These are phyloP conservation scores for Drosophila grimshawi DNA, from an alignment of 1,140 invertebrate genomes.

Conservation along the genomic window DNA sequence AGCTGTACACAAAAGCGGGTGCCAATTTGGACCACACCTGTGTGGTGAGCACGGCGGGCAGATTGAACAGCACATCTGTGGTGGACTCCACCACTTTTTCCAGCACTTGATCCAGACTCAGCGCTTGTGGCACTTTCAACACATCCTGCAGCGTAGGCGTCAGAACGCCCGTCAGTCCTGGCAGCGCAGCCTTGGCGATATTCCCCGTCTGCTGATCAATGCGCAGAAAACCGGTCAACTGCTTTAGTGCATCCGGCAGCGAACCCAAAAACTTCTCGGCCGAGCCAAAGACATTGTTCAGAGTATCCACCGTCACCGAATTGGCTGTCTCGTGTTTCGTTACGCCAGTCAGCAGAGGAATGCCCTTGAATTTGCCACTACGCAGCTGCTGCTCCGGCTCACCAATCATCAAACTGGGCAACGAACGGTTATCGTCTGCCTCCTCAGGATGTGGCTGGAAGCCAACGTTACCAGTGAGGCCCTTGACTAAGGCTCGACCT, in stretches of 20 bases:
- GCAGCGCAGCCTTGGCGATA: constrained; percentile 71
- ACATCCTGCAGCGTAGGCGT: constrained; percentile 74
- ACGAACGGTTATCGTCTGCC: constrained; percentile 86
- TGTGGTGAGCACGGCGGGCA: constrained; percentile 89
- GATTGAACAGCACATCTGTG: constrained; percentile 89
- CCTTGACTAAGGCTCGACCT: constrained; percentile 85
- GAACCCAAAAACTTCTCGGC: constrained; percentile 74
- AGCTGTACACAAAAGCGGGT: constrained; percentile 89
- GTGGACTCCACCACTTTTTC: constrained; percentile 85
- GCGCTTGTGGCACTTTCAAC: constrained; percentile 68
- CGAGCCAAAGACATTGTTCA: constrained; percentile 69
- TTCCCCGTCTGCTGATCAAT: constrained; percentile 74
- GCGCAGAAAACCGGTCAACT: constrained; percentile 62
- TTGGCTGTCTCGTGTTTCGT: constrained; percentile 89
- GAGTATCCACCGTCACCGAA: constrained; percentile 59
- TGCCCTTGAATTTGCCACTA: constrained; percentile 85
- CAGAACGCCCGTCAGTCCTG: constrained; percentile 55
- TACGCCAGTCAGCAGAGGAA: constrained; percentile 89
- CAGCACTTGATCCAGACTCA: constrained; percentile 72
- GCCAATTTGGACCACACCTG: constrained; percentile 87
- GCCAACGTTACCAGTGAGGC: constrained; percentile 83
- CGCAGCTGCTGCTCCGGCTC: constrained; percentile 87
- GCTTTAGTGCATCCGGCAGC: constrained; percentile 53
- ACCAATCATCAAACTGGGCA: constrained; percentile 87
- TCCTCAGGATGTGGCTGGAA: constrained; percentile 88